Evolutionary conservation across 1,140 invertebrate species (phyloP), one percentile per base, ranked within the genome.

Genomic region (Pygmarrhopalites habei): DNA sequence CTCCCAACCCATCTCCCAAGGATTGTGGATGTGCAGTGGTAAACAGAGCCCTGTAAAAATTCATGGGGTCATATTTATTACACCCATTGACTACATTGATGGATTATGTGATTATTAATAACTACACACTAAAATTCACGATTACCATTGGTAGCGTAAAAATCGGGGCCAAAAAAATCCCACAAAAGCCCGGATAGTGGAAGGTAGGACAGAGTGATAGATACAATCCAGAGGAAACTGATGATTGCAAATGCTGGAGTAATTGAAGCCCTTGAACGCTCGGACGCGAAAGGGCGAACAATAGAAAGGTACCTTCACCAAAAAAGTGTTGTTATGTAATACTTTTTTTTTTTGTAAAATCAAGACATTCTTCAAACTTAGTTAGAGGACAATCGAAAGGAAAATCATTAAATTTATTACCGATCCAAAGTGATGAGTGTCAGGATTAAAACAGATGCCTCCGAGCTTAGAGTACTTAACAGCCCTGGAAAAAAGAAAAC

Each of bases 381-480:
- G n/a, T n/a, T n/a, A n/a, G n/a, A n/a, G n/a, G n/a, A n/a, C n/a
- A n/a, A n/a, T n/a, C n/a, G n/a, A n/a, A n/a, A n/a, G n/a, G n/a
- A n/a, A n/a, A n/a, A n/a, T n/a, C n/a, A n/a, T n/a, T n/a, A n/a
- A n/a, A n/a, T n/a, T n/a, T n/a, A n/a, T n/a, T n/a, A n/a, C n/a
- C n/a, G n/a, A n/a, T n/a, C n/a, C n/a, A n/a, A n/a, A n/a, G n/a
- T n/a, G n/a, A n/a, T n/a, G 41, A 84, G 66, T 0, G 82, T 81
- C 2, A 86, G 75, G 1, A 85, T 81, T 41, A 85, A 73, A 21
- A 85, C 83, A 1, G 82, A 84, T 7, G 82, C 77, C 73, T 85
- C 82, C 65, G 82, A 84, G 51, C 83, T 85, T 53, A 85, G 79
- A 19, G 84, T 86, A 67, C 82, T 83, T 39, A 86, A 73, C 67